phyloP scores from a whole-genome alignment of 1,140 invertebrate genomes.

The Philaenus spumarius region DNA sequence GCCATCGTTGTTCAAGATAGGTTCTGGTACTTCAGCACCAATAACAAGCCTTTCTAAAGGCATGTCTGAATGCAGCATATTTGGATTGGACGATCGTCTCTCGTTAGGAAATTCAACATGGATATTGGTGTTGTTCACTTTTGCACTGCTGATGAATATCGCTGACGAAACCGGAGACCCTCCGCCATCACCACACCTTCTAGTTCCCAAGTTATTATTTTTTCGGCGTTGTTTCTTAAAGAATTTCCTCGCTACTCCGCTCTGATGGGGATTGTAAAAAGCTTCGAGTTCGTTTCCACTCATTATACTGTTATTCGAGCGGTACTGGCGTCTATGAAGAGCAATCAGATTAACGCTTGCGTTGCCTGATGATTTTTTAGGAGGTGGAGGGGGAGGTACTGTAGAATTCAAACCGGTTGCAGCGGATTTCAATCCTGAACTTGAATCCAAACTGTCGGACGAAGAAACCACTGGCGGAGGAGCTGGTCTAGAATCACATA shows the following conservation, averaged over 20 bases:
- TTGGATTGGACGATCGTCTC: slow-evolving; percentile 13
- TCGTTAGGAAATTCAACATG: slow-evolving; percentile 47
- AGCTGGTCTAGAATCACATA: slow-evolving; percentile 18
- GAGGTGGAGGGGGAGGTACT: slow-evolving; percentile 37
- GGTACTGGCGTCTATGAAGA: slow-evolving; percentile 60
- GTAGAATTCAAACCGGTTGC: slow-evolving; percentile 41
- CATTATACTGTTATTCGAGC: slow-evolving; percentile 59
- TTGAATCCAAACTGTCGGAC: slow-evolving; percentile 21
- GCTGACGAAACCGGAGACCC: slow-evolving; percentile 53
- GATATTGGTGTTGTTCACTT: slow-evolving; percentile 72
- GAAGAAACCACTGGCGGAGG: slow-evolving; percentile 22
- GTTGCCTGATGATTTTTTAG: slow-evolving; percentile 35
- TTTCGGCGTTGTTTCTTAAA: slow-evolving; percentile 74
- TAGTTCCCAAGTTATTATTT: slow-evolving; percentile 62
- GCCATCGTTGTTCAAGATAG: slow-evolving; percentile 20
- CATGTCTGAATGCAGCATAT: slow-evolving; percentile 1
- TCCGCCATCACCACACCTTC: slow-evolving; percentile 54
- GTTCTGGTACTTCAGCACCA: slow-evolving; percentile 24
- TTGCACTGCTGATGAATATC: slow-evolving; percentile 39
- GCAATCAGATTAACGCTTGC: slow-evolving; percentile 56
- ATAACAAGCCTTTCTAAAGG: slow-evolving; percentile 26
- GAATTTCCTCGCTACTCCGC: slow-evolving; percentile 84
- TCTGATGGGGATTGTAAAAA: slow-evolving; percentile 91
- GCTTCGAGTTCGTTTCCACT: slow-evolving; percentile 68
- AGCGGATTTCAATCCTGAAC: slow-evolving; percentile 40